Percentiles rank a stretch among this genome's conserved stretches.
These are phyloP conservation scores for Drosophila bifasciata DNA, from an alignment of 1,140 invertebrate genomes.

Conservation along the genomic window DNA sequence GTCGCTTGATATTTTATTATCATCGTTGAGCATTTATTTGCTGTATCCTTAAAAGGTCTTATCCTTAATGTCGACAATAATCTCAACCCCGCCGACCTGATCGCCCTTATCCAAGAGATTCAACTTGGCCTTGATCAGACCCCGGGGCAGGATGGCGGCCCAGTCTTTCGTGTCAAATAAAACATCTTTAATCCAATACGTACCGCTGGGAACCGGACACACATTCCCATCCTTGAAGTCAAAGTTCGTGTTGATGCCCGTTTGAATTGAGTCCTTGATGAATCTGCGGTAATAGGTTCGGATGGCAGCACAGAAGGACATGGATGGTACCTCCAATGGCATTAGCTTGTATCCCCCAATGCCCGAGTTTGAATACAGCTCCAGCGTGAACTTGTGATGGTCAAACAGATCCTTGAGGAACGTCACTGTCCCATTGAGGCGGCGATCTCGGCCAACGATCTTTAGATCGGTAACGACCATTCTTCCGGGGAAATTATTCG, in stretches of 20 bases:
- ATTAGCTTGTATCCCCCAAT: slow-evolving; percentile 35
- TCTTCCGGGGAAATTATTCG: slow-evolving; percentile 19
- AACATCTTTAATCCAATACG: slow-evolving; percentile 38
- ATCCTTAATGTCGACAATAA: slow-evolving; percentile 17
- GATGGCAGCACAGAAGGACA: slow-evolving; percentile 18
- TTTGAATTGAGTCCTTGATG: slow-evolving; percentile 14
- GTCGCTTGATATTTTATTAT: no score
- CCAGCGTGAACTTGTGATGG: slow-evolving; percentile 9
- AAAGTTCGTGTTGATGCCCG: slow-evolving; percentile 32
- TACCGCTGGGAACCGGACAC: slow-evolving; percentile 30
- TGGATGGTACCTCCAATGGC: slow-evolving; percentile 22
- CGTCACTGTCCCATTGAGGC: slow-evolving; percentile 34
- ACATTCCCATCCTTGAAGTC: slow-evolving; percentile 20
- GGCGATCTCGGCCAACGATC: slow-evolving; percentile 31
- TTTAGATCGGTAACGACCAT: slow-evolving; percentile 9
- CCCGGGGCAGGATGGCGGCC: slow-evolving; percentile 25
- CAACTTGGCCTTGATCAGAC: slow-evolving; percentile 25
- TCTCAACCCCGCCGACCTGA: slow-evolving; percentile 10
- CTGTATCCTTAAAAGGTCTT: neutral
- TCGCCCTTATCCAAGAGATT: neutral
- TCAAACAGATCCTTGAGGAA: slow-evolving; percentile 30
- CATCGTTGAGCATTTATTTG: neutral
- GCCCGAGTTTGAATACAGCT: slow-evolving; percentile 34
- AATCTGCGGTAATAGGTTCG: slow-evolving; percentile 29
- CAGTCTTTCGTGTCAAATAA: slow-evolving; percentile 30